phyloP scores from a whole-genome alignment of 2,797 vertebrate species.

The Gymnoscopelus braueri region DNA sequence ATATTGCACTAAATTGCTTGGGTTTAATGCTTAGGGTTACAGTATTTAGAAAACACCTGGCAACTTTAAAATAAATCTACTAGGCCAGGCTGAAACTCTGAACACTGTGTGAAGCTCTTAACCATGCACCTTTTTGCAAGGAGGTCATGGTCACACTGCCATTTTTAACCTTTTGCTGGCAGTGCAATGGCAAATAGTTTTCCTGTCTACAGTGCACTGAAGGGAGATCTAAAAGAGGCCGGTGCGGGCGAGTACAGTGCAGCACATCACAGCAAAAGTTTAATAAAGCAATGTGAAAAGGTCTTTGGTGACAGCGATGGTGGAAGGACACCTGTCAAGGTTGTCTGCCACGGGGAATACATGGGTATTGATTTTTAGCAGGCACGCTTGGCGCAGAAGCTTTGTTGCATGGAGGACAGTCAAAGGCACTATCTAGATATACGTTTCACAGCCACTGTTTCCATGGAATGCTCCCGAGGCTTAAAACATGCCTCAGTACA shows the following conservation, averaged over 20 bases:
- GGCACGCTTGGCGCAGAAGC: slow-evolving; percentile 38
- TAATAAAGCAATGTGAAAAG: slow-evolving; percentile 28
- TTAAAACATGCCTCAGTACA: slow-evolving; percentile 20
- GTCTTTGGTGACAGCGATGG: slow-evolving; percentile 36
- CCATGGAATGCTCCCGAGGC: slow-evolving; percentile 35
- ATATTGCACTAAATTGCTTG: too few relatives aligned
- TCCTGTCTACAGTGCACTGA: slow-evolving; percentile 10
- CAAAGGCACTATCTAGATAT: slow-evolving; percentile 56
- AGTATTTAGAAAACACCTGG: too few relatives aligned
- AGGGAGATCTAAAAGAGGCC: slow-evolving; percentile 42
- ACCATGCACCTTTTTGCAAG: slow-evolving; percentile 4
- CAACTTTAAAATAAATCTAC: too few relatives aligned
- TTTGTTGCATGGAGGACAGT: slow-evolving; percentile 63
- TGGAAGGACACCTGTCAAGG: slow-evolving; percentile 66
- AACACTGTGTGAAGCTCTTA: slow-evolving; percentile 7
- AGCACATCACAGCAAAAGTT: slow-evolving; percentile 10
- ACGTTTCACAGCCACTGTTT: slow-evolving; percentile 6
- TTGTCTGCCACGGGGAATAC: slow-evolving; percentile 54
- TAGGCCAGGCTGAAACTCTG: slow-evolving; percentile 2
- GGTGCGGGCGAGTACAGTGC: background rate
- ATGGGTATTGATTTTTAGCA: slow-evolving; percentile 64
- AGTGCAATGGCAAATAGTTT: slow-evolving; percentile 16
- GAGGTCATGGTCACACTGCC: slow-evolving; percentile 17
- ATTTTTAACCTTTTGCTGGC: slow-evolving; percentile 26
- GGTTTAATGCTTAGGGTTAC: too few relatives aligned